Evolutionary conservation across 2,888 invertebrate genomes (phyloP).

Genomic region (Agriopis marginaria): DNA sequence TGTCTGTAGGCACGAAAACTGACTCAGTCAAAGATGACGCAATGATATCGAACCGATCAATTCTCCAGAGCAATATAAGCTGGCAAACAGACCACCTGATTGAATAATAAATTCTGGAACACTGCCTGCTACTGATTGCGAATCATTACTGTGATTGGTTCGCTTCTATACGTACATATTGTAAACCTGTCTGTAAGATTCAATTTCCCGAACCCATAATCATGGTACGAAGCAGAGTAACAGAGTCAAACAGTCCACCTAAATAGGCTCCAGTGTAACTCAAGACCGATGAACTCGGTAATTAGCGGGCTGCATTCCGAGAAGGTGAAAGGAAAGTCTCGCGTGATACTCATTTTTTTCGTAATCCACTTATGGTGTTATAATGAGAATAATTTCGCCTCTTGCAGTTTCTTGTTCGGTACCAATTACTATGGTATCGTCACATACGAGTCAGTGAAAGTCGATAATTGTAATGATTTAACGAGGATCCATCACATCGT

Average conservation of each 20-base stretch:
- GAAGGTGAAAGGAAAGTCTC: constrained; percentile 70
- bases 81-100: constrained; percentile 26
- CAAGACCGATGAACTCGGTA: constrained; percentile 68
- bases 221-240: constrained; percentile 25
- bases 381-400: constrained; percentile 73
- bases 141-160: constrained; percentile 30
- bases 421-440: constrained; percentile 74
- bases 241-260: constrained; percentile 40
- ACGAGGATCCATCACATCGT: constrained; percentile 39
- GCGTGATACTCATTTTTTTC: constrained; percentile 68
- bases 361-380: constrained; percentile 66
- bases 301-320: constrained; percentile 70
- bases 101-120: constrained; percentile 33
- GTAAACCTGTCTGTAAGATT: constrained; percentile 27
- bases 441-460: constrained; percentile 74
- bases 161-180: constrained; percentile 13
- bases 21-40: constrained; percentile 43
- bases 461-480: constrained; percentile 62
- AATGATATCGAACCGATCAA: constrained; percentile 37
- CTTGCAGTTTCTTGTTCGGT: constrained; percentile 61
- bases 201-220: constrained; percentile 26
- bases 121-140: constrained; percentile 20
- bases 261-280: constrained; percentile 57
- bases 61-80: constrained; percentile 29
- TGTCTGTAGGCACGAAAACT: constrained; percentile 28